Evolutionary conservation across 2,888 invertebrate genomes (phyloP).

Genomic region (Apodemia zela): DNA sequence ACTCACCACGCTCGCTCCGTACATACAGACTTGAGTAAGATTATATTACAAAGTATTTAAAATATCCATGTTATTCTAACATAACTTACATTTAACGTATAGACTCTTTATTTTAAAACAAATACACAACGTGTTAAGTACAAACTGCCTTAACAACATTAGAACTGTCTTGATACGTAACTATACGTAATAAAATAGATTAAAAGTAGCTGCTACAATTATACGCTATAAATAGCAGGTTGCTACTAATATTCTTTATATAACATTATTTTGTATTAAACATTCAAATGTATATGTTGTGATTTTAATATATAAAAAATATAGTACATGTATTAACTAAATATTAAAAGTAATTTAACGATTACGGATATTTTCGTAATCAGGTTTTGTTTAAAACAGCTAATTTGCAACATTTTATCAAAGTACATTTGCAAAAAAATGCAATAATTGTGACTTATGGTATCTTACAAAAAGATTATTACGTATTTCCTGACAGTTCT

Average conservation of each 20-base stretch:
- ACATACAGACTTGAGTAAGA: not conserved
- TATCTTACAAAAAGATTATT: not conserved
- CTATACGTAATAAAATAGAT: too few relatives aligned
- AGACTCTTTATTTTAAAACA: slow-evolving; percentile 14
- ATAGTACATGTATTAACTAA: too few relatives aligned
- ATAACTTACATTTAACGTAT: slow-evolving; percentile 6
- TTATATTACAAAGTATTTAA: slow-evolving; percentile 8
- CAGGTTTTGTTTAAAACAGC: not conserved
- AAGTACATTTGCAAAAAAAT: not conserved
- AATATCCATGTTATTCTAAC: not conserved
- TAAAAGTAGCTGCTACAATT: too few relatives aligned
- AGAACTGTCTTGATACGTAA: too few relatives aligned
- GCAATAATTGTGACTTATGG: not conserved
- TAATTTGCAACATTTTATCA: not conserved
- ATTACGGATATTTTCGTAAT: too few relatives aligned
- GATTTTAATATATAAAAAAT: too few relatives aligned
- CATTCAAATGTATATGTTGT: too few relatives aligned
- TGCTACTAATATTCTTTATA: too few relatives aligned
- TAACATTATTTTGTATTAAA: too few relatives aligned
- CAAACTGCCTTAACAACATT: not conserved
- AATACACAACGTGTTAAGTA: slow-evolving; percentile 6
- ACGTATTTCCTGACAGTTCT: not conserved
- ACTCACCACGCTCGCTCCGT: not conserved
- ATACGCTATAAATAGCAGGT: too few relatives aligned
- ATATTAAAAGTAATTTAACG: too few relatives aligned